Base-by-base conservation (phyloP, 2,888 invertebrate genomes). In the Microctonus aethiopoides region DNA sequence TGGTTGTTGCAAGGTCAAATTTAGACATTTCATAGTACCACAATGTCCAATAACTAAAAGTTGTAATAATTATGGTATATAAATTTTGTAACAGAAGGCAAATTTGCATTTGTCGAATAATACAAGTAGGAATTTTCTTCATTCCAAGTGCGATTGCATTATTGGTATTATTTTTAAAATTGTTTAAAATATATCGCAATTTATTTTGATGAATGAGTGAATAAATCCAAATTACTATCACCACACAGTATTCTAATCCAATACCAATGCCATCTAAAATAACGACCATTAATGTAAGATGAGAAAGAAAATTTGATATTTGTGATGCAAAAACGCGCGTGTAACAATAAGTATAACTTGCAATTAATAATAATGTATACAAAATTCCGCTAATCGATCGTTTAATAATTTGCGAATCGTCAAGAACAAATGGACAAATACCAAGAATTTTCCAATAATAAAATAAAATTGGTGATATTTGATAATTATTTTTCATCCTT, bases 371-470 rank as follows among this genome's bases (percentile, higher is more conserved):
- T 29, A 46, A n/a, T 7, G 74, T 63, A 24, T 75, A 75, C 20
- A 69, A 20, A 29, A 39, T 39, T 22, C 67, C 67, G 4, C 26
- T 1, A 41, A 29, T 59, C 3, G 72, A 70, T 26, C 22, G 26
- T 1, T 52, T 39, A 10, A 71, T 65, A 39, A 68, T 64, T 34
- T 64, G 52, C 24, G 20, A 39, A 24, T 70, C 41, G 4, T 60
- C 60, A 5, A 72, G 46, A 59, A 60, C 52, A 26, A 71, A 73
- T 10, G 76, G 76, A 57, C 71, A 74, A 26, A 73, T 26, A 32
- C 74, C 76, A 26, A 76, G 10, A 11, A 74, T 41, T 67, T 67
- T 70, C 71, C 70, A 73, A 13, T 41, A 76, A 54, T 68, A 46
- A 59, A 56, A 57, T 2, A 68, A 13, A 11, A 36, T 5, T 26